A percentile compares a stretch with the other conserved stretches of the same genome.
These are phyloP conservation scores for Orycteropus afer DNA, from an alignment of 2,113 vertebrate species.

Conservation along the genomic window DNA sequence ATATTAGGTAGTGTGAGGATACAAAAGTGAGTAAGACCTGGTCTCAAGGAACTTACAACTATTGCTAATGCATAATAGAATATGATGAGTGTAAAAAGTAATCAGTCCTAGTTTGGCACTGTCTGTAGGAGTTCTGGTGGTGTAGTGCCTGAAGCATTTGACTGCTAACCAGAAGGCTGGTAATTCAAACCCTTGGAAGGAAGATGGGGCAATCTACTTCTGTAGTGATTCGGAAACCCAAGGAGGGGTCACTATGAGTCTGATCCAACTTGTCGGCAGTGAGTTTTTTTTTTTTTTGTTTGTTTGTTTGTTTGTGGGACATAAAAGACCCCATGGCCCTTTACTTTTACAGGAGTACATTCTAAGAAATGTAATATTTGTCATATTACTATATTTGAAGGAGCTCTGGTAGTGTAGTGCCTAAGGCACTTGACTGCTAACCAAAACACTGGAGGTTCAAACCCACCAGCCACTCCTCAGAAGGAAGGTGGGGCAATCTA, in stretches of 20 bases:
- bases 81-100: slow-evolving; percentile 16
- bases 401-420: too few species aligned
- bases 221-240: too few species aligned
- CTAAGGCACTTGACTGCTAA: too few species aligned
- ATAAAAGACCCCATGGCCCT: not conserved
- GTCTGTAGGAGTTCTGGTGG: not conserved
- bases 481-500: too few species aligned
- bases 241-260: too few species aligned
- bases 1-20: not conserved
- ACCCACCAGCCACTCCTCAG: too few species aligned
- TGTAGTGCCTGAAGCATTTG: too few species aligned
- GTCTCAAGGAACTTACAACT: slow-evolving; percentile 1
- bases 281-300: not conserved
- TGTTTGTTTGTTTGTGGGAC: not conserved
- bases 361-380: slow-evolving; percentile 27
- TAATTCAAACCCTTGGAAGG: too few species aligned
- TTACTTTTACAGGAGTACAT: not conserved
- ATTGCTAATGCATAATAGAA: slow-evolving; percentile 1
- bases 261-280: too few species aligned
- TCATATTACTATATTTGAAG: not conserved
- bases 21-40: slow-evolving; percentile 28
- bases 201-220: too few species aligned
- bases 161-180: too few species aligned
- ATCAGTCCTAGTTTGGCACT: not conserved
- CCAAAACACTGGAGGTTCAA: too few species aligned